Conservation (phyloP, 2,113 vertebrate genomes). For the Ctenomys sociabilis region DNA sequence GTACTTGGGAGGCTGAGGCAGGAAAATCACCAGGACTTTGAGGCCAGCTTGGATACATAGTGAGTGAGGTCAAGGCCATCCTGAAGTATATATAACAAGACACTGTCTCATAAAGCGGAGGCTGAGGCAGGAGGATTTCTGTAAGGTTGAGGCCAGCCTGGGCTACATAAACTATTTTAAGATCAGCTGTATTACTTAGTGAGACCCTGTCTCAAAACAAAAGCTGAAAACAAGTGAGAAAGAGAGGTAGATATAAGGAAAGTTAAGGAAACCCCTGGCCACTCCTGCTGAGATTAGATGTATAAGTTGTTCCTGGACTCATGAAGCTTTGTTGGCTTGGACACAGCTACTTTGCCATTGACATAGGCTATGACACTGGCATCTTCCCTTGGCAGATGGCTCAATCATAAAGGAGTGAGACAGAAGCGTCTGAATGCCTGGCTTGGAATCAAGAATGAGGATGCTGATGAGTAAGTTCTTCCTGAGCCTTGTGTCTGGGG, state of each 20-base stretch:
- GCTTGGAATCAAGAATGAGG: conserved; percentile 95
- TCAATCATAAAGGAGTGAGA: conserved; percentile 97
- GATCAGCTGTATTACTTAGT: neutral
- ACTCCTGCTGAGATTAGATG: neutral
- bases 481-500: neutral
- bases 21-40: neutral
- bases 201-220: neutral
- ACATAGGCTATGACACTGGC: conserved; percentile 49
- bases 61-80: neutral
- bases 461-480: conserved; percentile 93
- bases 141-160: neutral
- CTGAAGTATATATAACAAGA: neutral
- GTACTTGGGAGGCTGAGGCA: neutral
- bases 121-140: neutral
- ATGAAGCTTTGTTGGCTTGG: neutral
- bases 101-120: neutral
- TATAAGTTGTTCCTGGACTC: neutral
- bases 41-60: neutral
- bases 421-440: conserved; percentile 96
- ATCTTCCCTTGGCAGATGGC: conserved; percentile 89
- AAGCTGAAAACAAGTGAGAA: neutral
- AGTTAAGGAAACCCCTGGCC: conserved; percentile 37
- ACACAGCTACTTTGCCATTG: neutral
- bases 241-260: neutral
- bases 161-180: neutral